These are phyloP conservation scores for Cnemophilus loriae DNA, from an alignment of 2,113 vertebrate species.

Conservation along the genomic window DNA sequence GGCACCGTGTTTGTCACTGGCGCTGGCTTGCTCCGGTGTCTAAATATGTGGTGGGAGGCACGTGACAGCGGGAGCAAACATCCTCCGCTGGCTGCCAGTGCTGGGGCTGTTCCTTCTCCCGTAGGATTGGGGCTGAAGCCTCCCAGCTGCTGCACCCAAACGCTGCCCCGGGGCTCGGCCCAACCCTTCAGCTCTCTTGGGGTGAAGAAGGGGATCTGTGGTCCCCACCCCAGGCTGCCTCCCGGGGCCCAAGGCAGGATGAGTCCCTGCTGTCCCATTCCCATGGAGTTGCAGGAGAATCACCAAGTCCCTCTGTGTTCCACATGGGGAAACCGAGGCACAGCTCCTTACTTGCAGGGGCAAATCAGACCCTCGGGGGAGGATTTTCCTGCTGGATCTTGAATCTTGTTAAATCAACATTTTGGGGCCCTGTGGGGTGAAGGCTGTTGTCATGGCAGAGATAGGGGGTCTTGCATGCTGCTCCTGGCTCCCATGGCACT, in stretches of 20 bases:
- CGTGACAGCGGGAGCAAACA: neutral
- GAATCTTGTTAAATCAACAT: neutral
- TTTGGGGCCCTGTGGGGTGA: neutral
- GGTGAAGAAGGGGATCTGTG: neutral
- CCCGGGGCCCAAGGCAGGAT: too few species aligned
- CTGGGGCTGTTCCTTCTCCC: neutral
- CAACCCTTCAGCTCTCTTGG: neutral
- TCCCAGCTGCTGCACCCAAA: neutral
- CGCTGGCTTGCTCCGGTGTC: neutral
- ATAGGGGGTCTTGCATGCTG: rapidly evolving
- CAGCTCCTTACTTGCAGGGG: neutral
- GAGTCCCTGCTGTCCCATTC: neutral
- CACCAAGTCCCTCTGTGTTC: rapidly evolving
- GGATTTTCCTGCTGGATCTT: neutral
- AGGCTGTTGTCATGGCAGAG: rapidly evolving
- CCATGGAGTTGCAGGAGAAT: rapidly evolving
- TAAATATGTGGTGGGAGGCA: conserved; percentile 13
- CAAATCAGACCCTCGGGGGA: rapidly evolving
- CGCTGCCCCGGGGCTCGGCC: neutral
- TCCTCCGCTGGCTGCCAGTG: neutral
- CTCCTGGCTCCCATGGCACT: neutral
- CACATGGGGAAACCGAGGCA: neutral
- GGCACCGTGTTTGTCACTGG: neutral
- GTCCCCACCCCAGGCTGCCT: neutral
- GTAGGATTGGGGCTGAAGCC: neutral